Evolutionary conservation across 2,888 invertebrate species (phyloP).

Genomic region (Acanthosepion esculentum): DNA sequence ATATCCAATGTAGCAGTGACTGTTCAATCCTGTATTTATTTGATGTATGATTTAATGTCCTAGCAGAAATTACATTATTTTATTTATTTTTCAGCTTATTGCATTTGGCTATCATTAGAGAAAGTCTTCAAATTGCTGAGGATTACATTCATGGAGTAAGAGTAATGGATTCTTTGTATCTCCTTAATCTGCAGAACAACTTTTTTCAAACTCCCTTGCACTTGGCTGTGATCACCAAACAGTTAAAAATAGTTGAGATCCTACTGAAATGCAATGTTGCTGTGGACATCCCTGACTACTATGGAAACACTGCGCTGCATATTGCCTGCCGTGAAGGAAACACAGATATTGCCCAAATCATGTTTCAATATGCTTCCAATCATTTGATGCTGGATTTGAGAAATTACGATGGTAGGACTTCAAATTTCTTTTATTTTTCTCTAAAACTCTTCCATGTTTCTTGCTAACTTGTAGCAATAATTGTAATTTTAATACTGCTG

Average conservation of each 20-base stretch:
- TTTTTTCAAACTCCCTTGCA: constrained; percentile 87
- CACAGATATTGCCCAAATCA: constrained; percentile 82
- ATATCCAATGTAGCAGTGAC: too few species aligned
- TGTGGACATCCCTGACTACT: constrained; percentile 80
- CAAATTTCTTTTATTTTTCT: neutral
- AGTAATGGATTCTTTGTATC: constrained; percentile 78
- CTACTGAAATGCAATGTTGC: constrained; percentile 87
- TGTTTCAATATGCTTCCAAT: constrained; percentile 76
- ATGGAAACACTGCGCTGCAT: constrained; percentile 91
- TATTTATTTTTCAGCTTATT: constrained; percentile 81
- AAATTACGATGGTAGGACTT: constrained; percentile 87
- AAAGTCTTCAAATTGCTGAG: constrained; percentile 79
- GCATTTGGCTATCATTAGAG: constrained; percentile 85
- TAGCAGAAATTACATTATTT: too few species aligned
- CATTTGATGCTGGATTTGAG: constrained; percentile 83
- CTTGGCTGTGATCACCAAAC: constrained; percentile 86
- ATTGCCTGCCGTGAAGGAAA: constrained; percentile 85
- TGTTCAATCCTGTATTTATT: too few species aligned
- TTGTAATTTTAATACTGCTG: too few species aligned
- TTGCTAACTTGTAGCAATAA: too few species aligned
- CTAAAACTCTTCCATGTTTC: neutral
- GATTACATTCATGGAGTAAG: constrained; percentile 77
- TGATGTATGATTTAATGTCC: too few species aligned
- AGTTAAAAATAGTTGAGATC: constrained; percentile 84
- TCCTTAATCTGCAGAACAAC: constrained; percentile 88